These are phyloP conservation scores for Chrysopilus asiliformis DNA, from an alignment of 2,888 invertebrate species.

Conservation along the genomic window DNA sequence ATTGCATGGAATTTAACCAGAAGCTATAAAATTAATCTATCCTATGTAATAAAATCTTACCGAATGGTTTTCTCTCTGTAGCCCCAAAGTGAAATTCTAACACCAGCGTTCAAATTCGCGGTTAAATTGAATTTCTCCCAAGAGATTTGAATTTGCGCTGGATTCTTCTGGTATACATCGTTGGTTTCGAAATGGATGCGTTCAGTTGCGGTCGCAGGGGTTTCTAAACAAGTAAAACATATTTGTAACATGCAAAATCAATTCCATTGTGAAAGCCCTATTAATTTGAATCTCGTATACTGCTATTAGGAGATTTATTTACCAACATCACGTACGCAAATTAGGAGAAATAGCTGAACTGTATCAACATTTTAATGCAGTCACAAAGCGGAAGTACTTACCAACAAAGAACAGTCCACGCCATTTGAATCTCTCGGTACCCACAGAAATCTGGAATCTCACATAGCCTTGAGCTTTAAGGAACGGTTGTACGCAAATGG, in stretches of 20 bases:
- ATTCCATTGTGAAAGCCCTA: no score
- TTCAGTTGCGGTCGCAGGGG: constrained; percentile 75
- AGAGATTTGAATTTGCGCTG: constrained; percentile 59
- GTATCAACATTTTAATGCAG: no score
- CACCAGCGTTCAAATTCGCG: constrained; percentile 56
- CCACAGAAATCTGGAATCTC: constrained; percentile 71
- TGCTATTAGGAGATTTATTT: no score
- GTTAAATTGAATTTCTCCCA: constrained; percentile 83
- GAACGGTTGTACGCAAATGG: constrained; percentile 78
- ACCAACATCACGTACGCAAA: no score
- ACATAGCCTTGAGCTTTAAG: constrained; percentile 81
- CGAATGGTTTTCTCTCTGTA: constrained; percentile 70
- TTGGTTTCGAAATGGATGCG: constrained; percentile 69
- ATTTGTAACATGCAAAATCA: no score
- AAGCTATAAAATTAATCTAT: background rate
- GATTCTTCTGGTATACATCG: constrained; percentile 56
- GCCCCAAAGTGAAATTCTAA: constrained; percentile 78
- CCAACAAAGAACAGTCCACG: constrained; percentile 84
- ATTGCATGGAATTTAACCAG: background rate
- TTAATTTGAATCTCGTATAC: no score
- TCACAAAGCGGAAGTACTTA: no score
- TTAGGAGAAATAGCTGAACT: no score
- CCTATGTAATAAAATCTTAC: constrained; percentile 20
- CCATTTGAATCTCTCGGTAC: constrained; percentile 74
- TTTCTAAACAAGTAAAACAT: constrained; percentile 50